Conservation (phyloP, 2,888 invertebrate genomes). For the Rhyacophila evoluta region DNA sequence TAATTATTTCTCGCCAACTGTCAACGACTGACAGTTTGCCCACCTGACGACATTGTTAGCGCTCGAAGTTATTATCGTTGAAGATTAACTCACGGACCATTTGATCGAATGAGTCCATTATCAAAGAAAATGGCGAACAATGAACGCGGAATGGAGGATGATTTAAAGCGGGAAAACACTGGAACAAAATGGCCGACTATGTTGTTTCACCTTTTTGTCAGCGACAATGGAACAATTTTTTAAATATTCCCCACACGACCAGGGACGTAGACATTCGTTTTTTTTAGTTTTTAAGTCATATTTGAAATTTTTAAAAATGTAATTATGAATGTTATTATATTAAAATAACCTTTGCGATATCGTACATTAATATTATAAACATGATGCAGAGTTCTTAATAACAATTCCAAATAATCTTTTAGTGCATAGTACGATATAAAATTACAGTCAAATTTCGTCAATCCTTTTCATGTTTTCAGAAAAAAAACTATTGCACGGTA, state of each 20-base stretch:
- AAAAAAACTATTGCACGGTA: too few relatives aligned
- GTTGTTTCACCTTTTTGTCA: slow-evolving; percentile 50
- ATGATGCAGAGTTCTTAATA: too few relatives aligned
- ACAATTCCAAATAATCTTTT: too few relatives aligned
- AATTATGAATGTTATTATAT: too few relatives aligned
- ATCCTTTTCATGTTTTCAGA: too few relatives aligned
- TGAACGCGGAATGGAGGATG: slow-evolving; percentile 51
- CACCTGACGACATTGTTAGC: slow-evolving; percentile 24
- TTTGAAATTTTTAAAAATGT: too few relatives aligned
- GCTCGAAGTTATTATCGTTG: slow-evolving; percentile 7
- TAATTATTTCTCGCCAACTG: background rate
- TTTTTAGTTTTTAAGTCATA: too few relatives aligned
- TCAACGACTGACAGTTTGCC: slow-evolving; percentile 1
- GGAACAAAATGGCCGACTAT: slow-evolving; percentile 56
- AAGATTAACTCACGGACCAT: slow-evolving; percentile 19
- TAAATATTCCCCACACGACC: slow-evolving; percentile 7
- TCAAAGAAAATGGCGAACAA: slow-evolving; percentile 23
- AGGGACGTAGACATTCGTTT: background rate
- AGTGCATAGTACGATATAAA: too few relatives aligned
- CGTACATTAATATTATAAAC: too few relatives aligned
- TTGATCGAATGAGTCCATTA: slow-evolving; percentile 17
- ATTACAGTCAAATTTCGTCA: too few relatives aligned
- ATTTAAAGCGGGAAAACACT: slow-evolving; percentile 19
- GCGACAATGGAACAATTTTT: slow-evolving; percentile 32
- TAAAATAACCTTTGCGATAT: too few relatives aligned